Base-by-base conservation (phyloP, 2,113 vertebrate species). In the Addax nasomaculatus region DNA sequence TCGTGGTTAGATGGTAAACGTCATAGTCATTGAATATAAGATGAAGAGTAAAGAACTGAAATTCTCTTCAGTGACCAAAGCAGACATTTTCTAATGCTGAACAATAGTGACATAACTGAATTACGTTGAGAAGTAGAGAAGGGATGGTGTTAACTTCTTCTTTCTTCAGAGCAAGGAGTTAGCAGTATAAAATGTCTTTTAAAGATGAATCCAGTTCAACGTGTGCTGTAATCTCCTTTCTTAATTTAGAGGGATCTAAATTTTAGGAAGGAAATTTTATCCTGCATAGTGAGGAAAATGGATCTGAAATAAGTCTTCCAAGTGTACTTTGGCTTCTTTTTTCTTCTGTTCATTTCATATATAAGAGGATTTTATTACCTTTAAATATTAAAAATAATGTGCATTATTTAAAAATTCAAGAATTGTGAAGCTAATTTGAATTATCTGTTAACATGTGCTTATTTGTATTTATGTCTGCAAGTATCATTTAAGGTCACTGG, bases 111-210 rank as follows among this genome's bases (percentile, higher is more conserved):
- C 2, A 2, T 7, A 17, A 15, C 19, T 30, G 1, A 57, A 62
- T 53, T 53, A 11, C 3, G 0, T 1, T 30, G 47, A 73, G 27
- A 23, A 29, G 19, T 7, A 33, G n/a, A 3, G 11, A 53, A 29
- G 67, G 51, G 10, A 8, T 17, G 17, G n/a, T 30, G 39, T n/a
- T 47, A 7, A 39, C 30, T 83, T 70, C 25, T 30, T 87, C 17
- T 8, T 92, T 62, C 36, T 45, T 86, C 47, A 33, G 13, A 85
- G 33, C 36, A 57, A 76, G 81, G 58, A 87, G 33, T 49, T 87
- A 49, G 51, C 21, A 73, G 47, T 80, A 60, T 81, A 53, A 90
- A 60, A 93, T n/a, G 15, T 30, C 12, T 73, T 64, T 89, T 84
- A 51, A 70, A 83, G 70, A 57, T 78, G 43, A 90, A 27, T 90